Base-by-base conservation (phyloP, 2,888 invertebrate genomes). In the Oeneis ivallda region DNA sequence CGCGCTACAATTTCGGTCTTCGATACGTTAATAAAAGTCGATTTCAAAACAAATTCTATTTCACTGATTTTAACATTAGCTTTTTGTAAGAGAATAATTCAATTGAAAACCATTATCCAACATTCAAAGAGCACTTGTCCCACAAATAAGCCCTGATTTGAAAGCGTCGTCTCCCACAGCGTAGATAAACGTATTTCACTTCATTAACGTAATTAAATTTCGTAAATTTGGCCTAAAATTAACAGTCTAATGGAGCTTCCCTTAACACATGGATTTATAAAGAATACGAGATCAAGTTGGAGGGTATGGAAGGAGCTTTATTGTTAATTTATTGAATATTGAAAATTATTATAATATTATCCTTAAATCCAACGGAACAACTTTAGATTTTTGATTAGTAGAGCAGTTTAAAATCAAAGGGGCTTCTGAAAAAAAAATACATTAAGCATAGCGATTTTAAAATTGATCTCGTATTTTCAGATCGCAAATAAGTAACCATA, bases 181-280 rank as follows among this genome's bases (percentile, higher is more conserved):
- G 72, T 76, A 81, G 78, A 81, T 83, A 84, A 83, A 82, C 79
- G 81, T 76, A 80, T 81, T 83, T 82, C 73, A 79, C 79, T 84
- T 82, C 82, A 86, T 87, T 87, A 87, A 75, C 74, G 80, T 86
- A 88, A 89, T 89, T 82, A 88, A 89, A 87, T 89, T 87, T 83
- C 73, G 76, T 75, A 76, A 83, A 87, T 84, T 85, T 79, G 69
- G 78, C 77, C 79, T 79, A 77, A 85, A 87, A 87, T 88, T 86
- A 87, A 84, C 82, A 81, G 81, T 74, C 78, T 81, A 75, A 80
- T 81, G 81, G 78, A 78, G 79, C 78, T 81, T 79, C 78, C 82
- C 78, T 75, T 84, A 83, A 82, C 82, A 84, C 80, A 74, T 78
- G 77, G 79, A 77, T 82, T 80, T 80, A 75, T 76, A 84, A 87